phyloP scores from a whole-genome alignment of 1,140 invertebrate genomes.

The Psilanteris sp. region DNA sequence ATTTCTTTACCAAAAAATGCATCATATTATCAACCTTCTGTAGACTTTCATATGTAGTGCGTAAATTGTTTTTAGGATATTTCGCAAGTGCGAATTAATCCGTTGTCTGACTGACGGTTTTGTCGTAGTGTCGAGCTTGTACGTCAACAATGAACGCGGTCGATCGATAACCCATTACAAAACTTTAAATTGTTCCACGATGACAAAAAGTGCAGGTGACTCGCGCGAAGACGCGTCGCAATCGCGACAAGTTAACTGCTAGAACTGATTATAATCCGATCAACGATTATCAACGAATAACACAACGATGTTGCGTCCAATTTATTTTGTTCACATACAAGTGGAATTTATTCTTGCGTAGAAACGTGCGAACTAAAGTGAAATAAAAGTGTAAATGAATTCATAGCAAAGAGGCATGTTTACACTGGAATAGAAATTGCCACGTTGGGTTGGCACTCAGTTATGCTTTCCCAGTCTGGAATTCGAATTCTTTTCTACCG shows the following conservation, averaged over 20 bases:
- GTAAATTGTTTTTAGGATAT: conserved; percentile 43
- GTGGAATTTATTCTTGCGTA: conserved; percentile 43
- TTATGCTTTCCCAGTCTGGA: conserved; percentile 48
- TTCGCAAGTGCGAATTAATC: conserved; percentile 56
- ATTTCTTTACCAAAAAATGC: conserved; percentile 35
- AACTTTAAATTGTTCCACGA: conserved; percentile 65
- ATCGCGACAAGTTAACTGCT: conserved; percentile 37
- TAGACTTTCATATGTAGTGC: conserved; percentile 4
- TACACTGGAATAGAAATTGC: conserved; percentile 58
- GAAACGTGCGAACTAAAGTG: conserved; percentile 57
- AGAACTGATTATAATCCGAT: conserved; percentile 46
- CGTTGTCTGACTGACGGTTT: conserved; percentile 46
- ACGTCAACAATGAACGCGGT: conserved; percentile 62
- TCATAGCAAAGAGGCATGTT: conserved; percentile 48
- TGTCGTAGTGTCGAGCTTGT: conserved; percentile 20
- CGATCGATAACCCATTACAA: conserved; percentile 68
- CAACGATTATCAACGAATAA: conserved; percentile 48
- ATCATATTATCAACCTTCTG: conserved; percentile 25
- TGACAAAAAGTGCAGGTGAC: conserved; percentile 60
- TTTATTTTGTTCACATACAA: conserved; percentile 42
- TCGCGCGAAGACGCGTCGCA: conserved; percentile 53
- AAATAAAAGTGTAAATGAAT: conserved; percentile 61
- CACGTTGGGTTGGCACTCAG: conserved; percentile 41
- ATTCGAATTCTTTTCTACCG: conserved; percentile 43
- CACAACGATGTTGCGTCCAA: conserved; percentile 42